phyloP scores from a whole-genome alignment of 2,113 vertebrate species.

The Platichthys stellatus region DNA sequence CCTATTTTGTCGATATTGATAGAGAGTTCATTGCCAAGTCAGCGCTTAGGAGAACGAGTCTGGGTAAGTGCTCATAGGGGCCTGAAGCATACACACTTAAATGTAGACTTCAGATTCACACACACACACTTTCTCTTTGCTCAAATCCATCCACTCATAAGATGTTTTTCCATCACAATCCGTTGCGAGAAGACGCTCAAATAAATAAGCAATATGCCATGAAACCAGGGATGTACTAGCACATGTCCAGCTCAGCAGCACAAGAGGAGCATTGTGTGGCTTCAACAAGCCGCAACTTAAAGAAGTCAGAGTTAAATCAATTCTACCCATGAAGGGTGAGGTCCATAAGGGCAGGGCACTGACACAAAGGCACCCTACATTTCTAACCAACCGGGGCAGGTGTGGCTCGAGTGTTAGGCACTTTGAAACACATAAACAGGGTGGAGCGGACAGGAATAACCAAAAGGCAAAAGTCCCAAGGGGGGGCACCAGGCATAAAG shows the following conservation, averaged over 20 bases:
- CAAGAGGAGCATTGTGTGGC: constrained; percentile 52
- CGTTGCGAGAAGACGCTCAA: neutral
- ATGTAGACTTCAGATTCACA: neutral
- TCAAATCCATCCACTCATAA: neutral
- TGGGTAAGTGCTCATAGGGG: constrained; percentile 29
- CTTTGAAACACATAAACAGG: constrained; percentile 35
- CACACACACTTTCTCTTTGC: constrained; percentile 2
- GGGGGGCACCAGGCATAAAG: constrained; percentile 22
- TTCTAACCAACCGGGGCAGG: constrained; percentile 49
- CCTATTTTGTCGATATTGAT: constrained; percentile 43
- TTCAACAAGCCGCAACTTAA: constrained; percentile 21
- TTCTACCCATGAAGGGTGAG: constrained; percentile 8
- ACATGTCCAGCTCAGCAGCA: constrained; percentile 5
- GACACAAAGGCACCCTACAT: constrained; percentile 64
- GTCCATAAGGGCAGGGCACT: neutral
- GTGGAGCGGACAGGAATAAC: constrained; percentile 62
- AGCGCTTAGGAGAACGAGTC: constrained; percentile 23
- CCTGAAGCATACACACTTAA: constrained; percentile 12
- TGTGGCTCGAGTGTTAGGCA: constrained; percentile 41
- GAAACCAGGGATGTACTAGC: constrained; percentile 6
- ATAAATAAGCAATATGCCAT: neutral
- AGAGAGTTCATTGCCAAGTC: constrained; percentile 57
- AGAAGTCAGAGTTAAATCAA: constrained; percentile 36
- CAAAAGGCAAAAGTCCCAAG: constrained; percentile 40
- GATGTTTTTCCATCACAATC: neutral